These are phyloP conservation scores for Maconellicoccus hirsutus DNA, from an alignment of 1,140 invertebrate genomes.

Conservation along the genomic window DNA sequence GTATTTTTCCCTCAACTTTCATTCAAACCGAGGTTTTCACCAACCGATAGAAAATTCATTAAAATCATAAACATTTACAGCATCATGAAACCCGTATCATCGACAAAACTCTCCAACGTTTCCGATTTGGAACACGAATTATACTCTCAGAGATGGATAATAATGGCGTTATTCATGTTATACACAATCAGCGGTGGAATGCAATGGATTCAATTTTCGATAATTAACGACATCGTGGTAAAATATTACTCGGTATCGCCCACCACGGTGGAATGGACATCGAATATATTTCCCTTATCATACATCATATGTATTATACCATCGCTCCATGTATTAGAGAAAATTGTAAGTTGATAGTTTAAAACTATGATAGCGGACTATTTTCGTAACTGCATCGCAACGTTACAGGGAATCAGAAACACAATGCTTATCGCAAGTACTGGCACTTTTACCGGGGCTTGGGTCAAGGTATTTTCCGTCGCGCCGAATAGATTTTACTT, in stretches of 20 bases:
- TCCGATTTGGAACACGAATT: constrained; percentile 32
- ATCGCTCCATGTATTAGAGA: constrained; percentile 82
- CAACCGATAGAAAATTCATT: too few species aligned
- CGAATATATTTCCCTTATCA: constrained; percentile 92
- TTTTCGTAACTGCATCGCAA: too few species aligned
- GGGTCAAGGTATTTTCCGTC: constrained; percentile 11
- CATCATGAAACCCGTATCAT: neutral
- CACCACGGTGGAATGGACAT: constrained; percentile 82
- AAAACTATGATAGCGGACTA: too few species aligned
- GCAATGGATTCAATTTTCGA: constrained; percentile 85
- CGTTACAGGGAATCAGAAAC: constrained; percentile 12
- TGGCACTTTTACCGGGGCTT: neutral
- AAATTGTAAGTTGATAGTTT: constrained; percentile 56
- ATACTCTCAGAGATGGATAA: constrained; percentile 70
- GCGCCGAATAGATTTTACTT: neutral
- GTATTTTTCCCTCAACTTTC: too few species aligned
- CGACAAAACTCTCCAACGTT: neutral
- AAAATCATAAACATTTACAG: too few species aligned
- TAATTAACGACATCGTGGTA: constrained; percentile 63
- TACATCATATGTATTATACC: constrained; percentile 96
- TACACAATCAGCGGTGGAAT: constrained; percentile 84
- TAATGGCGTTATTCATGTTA: constrained; percentile 73
- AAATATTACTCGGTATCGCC: constrained; percentile 62
- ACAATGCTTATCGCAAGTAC: neutral
- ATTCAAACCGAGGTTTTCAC: too few species aligned